These are phyloP conservation scores for Glaucopsyche alexis DNA, from an alignment of 2,888 invertebrate species.

Conservation along the genomic window DNA sequence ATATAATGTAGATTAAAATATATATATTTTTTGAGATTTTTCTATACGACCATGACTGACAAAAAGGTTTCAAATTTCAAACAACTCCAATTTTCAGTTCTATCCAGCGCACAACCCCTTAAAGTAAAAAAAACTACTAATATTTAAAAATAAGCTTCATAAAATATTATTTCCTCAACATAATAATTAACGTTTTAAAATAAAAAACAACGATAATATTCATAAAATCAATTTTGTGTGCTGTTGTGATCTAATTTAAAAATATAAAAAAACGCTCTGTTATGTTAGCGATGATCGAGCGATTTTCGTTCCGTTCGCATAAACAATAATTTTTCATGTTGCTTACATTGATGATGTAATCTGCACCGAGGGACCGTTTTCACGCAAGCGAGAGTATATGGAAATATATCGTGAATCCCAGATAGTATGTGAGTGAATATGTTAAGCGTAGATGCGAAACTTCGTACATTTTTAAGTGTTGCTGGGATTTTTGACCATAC, in stretches of 20 bases:
- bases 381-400: constrained; percentile 56
- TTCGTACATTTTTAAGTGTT: background rate
- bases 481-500: too few relatives aligned
- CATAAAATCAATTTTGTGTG: background rate
- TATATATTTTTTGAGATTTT: too few relatives aligned
- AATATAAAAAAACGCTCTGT: background rate
- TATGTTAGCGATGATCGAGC: background rate
- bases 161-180: too few relatives aligned
- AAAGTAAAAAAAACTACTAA: too few relatives aligned
- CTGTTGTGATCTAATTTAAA: background rate
- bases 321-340: constrained; percentile 67
- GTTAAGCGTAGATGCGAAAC: background rate
- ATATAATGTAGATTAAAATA: too few relatives aligned
- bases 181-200: too few relatives aligned
- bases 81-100: too few relatives aligned
- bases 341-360: constrained; percentile 69
- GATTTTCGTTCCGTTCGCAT: constrained; percentile 50
- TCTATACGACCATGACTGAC: too few relatives aligned
- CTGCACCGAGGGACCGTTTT: constrained; percentile 53
- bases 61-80: too few relatives aligned
- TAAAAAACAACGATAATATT: background rate
- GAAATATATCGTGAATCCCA: constrained; percentile 38
- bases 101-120: too few relatives aligned
- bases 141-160: too few relatives aligned
- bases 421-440: background rate